These are phyloP conservation scores for Arge pagana DNA, from an alignment of 2,888 invertebrate species.

Conservation along the genomic window DNA sequence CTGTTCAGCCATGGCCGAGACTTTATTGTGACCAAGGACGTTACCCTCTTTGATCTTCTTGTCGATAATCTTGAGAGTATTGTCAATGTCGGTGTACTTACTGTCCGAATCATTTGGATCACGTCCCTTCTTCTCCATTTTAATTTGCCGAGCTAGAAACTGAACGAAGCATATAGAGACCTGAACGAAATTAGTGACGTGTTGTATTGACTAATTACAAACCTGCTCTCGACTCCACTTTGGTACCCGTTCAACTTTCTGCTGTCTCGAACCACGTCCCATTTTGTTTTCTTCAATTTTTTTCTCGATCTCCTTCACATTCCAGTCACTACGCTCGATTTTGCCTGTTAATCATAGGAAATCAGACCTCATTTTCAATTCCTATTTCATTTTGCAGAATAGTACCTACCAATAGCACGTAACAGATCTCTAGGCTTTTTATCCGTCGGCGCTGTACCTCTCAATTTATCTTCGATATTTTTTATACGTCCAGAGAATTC, in stretches of 20 bases:
- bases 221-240: constrained; percentile 89
- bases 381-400: neutral
- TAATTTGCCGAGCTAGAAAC: constrained; percentile 71
- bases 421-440: constrained; percentile 86
- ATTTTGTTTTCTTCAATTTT: constrained; percentile 81
- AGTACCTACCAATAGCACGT: constrained; percentile 73
- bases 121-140: constrained; percentile 70
- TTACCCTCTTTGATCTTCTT: constrained; percentile 79
- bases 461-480: constrained; percentile 79
- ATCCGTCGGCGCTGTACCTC: constrained; percentile 63
- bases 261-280: constrained; percentile 67
- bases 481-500: constrained; percentile 69
- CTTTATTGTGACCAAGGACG: constrained; percentile 73
- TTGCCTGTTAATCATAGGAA: constrained; percentile 62
- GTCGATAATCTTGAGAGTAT: constrained; percentile 72
- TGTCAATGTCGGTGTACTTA: constrained; percentile 76
- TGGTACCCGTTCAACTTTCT: constrained; percentile 72
- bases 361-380: no score
- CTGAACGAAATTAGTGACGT: constrained; percentile 38
- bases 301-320: constrained; percentile 86
- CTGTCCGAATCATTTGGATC: constrained; percentile 65
- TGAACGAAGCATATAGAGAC: constrained; percentile 54
- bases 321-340: constrained; percentile 89
- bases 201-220: no score
- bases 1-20: constrained; percentile 86